Conservation (phyloP, 2,113 vertebrate genomes). For the Odontesthes bonariensis region DNA sequence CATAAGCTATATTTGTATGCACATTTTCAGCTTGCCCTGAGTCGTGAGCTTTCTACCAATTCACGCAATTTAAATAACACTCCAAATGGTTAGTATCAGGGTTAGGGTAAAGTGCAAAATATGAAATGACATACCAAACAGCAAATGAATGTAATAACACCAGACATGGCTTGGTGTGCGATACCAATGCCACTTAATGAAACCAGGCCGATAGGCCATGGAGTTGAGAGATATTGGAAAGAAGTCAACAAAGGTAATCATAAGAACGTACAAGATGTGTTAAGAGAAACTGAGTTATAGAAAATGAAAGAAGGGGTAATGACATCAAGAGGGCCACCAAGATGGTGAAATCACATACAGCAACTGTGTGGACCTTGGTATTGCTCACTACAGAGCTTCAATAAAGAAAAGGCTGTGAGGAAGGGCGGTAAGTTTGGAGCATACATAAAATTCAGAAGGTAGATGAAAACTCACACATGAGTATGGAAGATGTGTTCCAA, state of each 20-base stretch:
- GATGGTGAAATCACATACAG: neutral
- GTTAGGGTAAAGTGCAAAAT: too few species aligned
- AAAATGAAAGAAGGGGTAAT: neutral
- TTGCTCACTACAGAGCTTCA: neutral
- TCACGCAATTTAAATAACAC: neutral
- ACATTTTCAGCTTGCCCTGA: too few species aligned
- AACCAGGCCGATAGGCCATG: neutral
- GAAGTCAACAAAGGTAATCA: neutral
- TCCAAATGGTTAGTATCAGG: neutral
- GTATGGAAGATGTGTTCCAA: neutral
- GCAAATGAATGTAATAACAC: neutral
- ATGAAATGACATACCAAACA: too few species aligned
- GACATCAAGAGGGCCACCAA: neutral
- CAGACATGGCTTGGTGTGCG: neutral
- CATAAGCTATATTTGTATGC: too few species aligned
- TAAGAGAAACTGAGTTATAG: neutral
- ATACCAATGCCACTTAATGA: neutral
- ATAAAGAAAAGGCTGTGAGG: neutral
- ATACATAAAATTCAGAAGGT: neutral
- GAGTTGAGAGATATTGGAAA: neutral
- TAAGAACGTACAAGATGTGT: neutral
- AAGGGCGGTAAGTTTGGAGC: neutral
- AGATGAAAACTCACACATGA: neutral
- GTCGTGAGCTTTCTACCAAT: neutral
- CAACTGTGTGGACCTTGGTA: neutral